phyloP scores from a whole-genome alignment of 2,113 vertebrate genomes.

The Paracanthobrama guichenoti region DNA sequence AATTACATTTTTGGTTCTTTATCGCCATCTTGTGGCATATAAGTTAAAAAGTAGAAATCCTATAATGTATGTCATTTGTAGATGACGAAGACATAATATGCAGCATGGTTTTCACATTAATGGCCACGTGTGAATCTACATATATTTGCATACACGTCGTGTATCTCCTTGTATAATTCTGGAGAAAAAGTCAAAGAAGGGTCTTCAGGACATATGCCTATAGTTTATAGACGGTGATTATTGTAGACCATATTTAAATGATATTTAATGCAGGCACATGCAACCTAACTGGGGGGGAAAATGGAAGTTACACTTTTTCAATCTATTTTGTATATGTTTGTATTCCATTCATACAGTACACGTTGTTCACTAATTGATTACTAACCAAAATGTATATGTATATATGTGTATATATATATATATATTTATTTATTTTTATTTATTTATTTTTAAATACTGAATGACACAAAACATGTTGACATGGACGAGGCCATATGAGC shows the following conservation, averaged over 20 bases:
- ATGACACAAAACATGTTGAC: neutral
- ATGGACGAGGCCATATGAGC: too few relatives aligned
- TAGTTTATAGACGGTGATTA: neutral
- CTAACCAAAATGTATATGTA: too few relatives aligned
- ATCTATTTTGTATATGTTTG: neutral
- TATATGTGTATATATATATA: too few relatives aligned
- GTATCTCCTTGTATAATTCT: neutral
- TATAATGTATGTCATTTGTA: neutral
- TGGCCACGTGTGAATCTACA: neutral
- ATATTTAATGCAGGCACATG: neutral
- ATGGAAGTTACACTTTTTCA: too few relatives aligned
- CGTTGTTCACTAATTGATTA: neutral
- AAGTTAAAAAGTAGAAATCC: too few relatives aligned
- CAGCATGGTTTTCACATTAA: neutral
- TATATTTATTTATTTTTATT: too few relatives aligned
- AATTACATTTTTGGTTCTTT: neutral
- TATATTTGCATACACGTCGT: neutral
- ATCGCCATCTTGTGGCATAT: conserved; percentile 13
- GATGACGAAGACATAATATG: neutral
- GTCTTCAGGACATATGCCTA: neutral
- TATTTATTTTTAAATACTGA: too few relatives aligned
- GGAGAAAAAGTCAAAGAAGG: neutral
- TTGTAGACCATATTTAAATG: neutral
- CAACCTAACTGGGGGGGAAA: neutral
- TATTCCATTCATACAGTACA: neutral